phyloP scores from a whole-genome alignment of 2,888 invertebrate species.

The Uloborus plumipes region DNA sequence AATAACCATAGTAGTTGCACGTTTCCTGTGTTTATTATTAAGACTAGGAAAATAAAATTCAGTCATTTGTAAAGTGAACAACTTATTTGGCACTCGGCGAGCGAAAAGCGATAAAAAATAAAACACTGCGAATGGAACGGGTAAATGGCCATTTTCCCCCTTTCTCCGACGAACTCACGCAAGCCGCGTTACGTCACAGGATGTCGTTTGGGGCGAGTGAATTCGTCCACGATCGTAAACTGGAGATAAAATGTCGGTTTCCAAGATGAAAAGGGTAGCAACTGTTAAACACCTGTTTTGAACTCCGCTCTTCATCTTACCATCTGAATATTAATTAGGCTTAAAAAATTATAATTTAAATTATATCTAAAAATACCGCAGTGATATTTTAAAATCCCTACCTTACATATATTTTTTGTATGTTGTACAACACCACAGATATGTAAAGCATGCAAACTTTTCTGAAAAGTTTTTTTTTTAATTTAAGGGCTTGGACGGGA shows the following conservation, averaged over 20 bases:
- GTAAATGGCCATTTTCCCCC: neutral
- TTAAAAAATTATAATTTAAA: too few species aligned
- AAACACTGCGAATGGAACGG: neutral
- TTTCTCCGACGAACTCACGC: constrained; percentile 1
- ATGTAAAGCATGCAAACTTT: too few species aligned
- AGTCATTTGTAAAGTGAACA: constrained; percentile 41
- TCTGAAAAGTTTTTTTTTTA: too few species aligned
- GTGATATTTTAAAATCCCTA: too few species aligned
- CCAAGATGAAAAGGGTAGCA: neutral
- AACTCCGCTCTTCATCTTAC: too few species aligned
- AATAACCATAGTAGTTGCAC: neutral
- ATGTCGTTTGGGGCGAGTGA: constrained; percentile 26
- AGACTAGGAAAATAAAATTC: constrained; percentile 27
- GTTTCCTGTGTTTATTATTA: constrained; percentile 17
- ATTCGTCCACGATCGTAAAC: constrained; percentile 28
- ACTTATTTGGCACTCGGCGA: constrained; percentile 43
- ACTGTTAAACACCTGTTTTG: too few species aligned
- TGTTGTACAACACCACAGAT: too few species aligned
- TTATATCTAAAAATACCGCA: too few species aligned
- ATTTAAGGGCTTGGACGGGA: too few species aligned
- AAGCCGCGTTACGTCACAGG: constrained; percentile 36
- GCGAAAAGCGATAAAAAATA: constrained; percentile 29
- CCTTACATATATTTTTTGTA: too few species aligned
- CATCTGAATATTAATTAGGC: too few species aligned
- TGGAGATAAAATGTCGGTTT: constrained; percentile 14